These are phyloP conservation scores for Metalampra italica DNA, from an alignment of 2,888 invertebrate genomes.

Conservation along the genomic window DNA sequence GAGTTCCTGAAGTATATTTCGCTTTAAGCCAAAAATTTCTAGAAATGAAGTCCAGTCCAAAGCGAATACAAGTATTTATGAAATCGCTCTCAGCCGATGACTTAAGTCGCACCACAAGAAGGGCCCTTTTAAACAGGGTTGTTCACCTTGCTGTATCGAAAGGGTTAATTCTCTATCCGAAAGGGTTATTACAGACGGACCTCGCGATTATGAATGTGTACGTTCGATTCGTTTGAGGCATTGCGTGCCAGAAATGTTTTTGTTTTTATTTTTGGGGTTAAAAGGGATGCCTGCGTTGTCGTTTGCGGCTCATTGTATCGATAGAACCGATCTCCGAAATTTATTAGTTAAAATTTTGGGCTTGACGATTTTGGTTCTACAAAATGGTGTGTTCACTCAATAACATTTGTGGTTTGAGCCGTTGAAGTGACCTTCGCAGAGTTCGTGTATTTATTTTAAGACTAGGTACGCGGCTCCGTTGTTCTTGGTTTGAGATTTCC, in stretches of 20 bases:
- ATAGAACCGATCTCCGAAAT: conserved; percentile 17
- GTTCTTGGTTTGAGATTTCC: too few species aligned
- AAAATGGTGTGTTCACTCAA: too few species aligned
- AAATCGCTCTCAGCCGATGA: conserved; percentile 23
- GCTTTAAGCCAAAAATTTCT: too few species aligned
- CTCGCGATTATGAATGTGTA: conserved; percentile 49
- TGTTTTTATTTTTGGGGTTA: conserved; percentile 54
- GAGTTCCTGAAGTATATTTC: too few species aligned
- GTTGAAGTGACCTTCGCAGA: background rate
- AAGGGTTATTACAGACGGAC: conserved; percentile 59
- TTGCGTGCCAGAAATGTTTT: conserved; percentile 55
- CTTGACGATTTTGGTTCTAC: background rate
- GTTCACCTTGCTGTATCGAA: conserved; percentile 71
- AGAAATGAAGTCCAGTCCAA: too few species aligned
- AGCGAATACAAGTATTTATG: too few species aligned
- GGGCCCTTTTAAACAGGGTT: conserved; percentile 68
- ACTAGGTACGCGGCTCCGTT: too few species aligned
- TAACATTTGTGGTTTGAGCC: background rate
- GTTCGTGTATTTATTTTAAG: background rate
- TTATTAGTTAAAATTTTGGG: conserved; percentile 15
- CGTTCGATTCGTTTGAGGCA: conserved; percentile 48
- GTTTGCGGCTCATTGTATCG: conserved; percentile 27
- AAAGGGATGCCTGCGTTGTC: conserved; percentile 43
- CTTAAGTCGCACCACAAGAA: conserved; percentile 34
- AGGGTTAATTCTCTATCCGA: conserved; percentile 70